Conservation (phyloP, 1,140 invertebrate species). For the Anadara kagoshimensis region DNA sequence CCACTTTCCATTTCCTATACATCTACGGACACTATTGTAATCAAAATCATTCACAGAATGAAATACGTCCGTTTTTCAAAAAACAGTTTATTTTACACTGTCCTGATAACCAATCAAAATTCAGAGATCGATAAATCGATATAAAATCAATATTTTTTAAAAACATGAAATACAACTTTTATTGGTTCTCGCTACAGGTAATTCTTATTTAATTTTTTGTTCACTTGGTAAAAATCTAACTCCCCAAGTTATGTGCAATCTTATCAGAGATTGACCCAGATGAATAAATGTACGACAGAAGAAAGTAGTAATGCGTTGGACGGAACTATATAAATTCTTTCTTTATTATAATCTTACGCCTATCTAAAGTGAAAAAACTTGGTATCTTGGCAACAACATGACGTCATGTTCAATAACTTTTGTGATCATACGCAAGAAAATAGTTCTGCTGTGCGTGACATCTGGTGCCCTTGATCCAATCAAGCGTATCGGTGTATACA, state of each 20-base stretch:
- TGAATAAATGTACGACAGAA: conserved; percentile 12
- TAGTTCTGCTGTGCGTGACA: conserved; percentile 57
- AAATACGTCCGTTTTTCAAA: background rate
- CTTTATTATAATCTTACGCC: conserved; percentile 47
- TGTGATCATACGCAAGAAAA: conserved; percentile 58
- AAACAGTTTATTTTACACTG: conserved; percentile 1
- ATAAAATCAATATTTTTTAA: background rate
- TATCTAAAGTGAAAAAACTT: conserved; percentile 48
- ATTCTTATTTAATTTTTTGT: background rate
- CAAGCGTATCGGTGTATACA: too few relatives aligned
- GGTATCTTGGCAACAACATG: conserved; percentile 55
- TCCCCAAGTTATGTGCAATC: background rate
- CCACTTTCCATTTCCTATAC: conserved; percentile 3
- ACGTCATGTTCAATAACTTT: conserved; percentile 51
- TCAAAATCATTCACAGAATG: background rate
- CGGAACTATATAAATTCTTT: conserved; percentile 44
- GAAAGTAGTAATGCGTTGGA: conserved; percentile 12
- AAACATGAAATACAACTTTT: background rate
- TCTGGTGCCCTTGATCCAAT: conserved; percentile 2
- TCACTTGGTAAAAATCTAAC: background rate
- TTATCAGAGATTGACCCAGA: background rate
- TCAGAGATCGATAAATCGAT: background rate
- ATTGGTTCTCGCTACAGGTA: background rate
- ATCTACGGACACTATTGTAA: background rate
- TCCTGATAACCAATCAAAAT: too few relatives aligned